phyloP scores from a whole-genome alignment of 2,113 vertebrate genomes.

The Natator depressus region DNA sequence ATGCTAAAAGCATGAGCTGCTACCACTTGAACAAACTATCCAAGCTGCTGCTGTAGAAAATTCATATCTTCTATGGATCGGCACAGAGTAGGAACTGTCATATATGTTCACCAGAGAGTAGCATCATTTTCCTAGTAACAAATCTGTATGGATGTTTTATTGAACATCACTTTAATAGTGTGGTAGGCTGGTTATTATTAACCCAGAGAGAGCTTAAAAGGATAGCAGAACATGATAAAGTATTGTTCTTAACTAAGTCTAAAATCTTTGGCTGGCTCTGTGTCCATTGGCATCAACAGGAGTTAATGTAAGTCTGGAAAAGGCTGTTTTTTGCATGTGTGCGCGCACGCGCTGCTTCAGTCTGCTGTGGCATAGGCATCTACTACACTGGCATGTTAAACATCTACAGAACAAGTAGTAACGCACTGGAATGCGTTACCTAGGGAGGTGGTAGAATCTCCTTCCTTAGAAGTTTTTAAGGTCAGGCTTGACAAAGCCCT shows the following conservation, averaged over 20 bases:
- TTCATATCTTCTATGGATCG: not conserved
- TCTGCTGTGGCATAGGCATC: rapidly evolving
- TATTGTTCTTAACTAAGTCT: not conserved
- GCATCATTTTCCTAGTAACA: not conserved
- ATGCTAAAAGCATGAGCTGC: not conserved
- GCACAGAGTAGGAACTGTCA: not conserved
- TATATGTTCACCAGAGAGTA: rapidly evolving
- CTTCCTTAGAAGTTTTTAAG: no score
- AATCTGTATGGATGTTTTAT: not conserved
- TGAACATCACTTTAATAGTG: not conserved
- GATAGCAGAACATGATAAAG: not conserved
- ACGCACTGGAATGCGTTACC: no score
- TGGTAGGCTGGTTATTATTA: not conserved
- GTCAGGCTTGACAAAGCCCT: no score
- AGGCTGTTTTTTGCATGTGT: not conserved
- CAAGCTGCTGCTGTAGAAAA: rapidly evolving
- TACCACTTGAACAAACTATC: not conserved
- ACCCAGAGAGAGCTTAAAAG: not conserved
- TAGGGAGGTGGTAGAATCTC: no score
- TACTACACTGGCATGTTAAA: not conserved
- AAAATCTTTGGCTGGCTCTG: not conserved
- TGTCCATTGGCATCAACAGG: not conserved
- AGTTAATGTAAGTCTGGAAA: not conserved
- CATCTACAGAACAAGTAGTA: not conserved
- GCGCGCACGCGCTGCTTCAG: not conserved